Percentiles rank a stretch among this genome's conserved stretches.
These are phyloP conservation scores for Cryptus armator DNA, from an alignment of 2,888 invertebrate species.

Conservation along the genomic window DNA sequence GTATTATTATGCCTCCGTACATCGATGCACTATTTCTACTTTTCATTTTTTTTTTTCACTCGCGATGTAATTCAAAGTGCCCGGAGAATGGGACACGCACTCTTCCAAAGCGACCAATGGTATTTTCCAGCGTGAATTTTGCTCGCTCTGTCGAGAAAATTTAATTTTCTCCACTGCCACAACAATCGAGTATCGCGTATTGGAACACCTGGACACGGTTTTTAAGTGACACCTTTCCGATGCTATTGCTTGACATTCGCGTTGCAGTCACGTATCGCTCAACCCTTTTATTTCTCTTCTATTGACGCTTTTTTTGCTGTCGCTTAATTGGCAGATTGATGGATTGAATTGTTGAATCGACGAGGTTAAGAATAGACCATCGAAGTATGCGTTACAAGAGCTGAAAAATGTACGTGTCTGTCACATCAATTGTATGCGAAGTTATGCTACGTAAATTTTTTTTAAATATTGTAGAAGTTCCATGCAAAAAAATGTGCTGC, in stretches of 20 bases:
- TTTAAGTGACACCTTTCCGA: constrained; percentile 43
- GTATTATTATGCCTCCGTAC: background rate
- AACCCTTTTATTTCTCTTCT: background rate
- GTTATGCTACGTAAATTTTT: background rate
- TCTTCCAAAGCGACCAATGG: constrained; percentile 48
- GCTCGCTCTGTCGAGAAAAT: constrained; percentile 42
- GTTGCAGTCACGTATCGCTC: background rate
- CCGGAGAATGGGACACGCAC: constrained; percentile 11
- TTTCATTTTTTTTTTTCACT: constrained; percentile 27
- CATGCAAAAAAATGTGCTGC: no score
- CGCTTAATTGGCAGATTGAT: constrained; percentile 14
- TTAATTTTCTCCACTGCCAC: constrained; percentile 52
- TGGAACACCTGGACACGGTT: constrained; percentile 55
- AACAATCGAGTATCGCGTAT: constrained; percentile 55
- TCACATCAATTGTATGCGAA: background rate
- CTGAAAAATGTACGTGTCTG: background rate
- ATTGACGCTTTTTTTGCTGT: background rate
- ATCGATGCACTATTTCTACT: background rate
- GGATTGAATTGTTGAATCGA: constrained; percentile 23
- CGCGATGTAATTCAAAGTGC: constrained; percentile 12
- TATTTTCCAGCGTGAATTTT: constrained; percentile 50
- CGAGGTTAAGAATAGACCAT: constrained; percentile 24
- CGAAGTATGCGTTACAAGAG: background rate
- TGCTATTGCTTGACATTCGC: background rate
- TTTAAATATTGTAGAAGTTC: no score